Evolutionary conservation across 2,113 vertebrate genomes (phyloP), one percentile per base, ranked within the genome.

Genomic region (Plecturocebus donacophilus): DNA sequence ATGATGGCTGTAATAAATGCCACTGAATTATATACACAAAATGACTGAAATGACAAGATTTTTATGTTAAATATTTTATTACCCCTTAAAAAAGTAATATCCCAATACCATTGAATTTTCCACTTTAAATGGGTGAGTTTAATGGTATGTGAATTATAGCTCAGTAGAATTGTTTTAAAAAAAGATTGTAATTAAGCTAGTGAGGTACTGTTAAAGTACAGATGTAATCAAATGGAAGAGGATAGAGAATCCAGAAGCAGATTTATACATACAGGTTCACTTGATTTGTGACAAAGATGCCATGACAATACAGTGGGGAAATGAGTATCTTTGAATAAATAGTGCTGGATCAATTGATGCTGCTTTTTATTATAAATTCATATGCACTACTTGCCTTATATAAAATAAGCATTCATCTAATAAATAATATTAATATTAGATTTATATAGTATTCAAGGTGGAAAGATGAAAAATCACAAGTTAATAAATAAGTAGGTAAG

Each of bases 401-500:
- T 94, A 86, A 54, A 58, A 4, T 61, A 52, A 30, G 0, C 2
- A 83, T 86, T 90, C 52, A 52, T 23, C 77, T 84, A 11, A 75
- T 49, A 79, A 92, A 66, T 3, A 83, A n/a, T 80, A 38, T 52
- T 38, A 87, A 79, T 84, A 86, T 17, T 95, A 75, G 4, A 94
- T 30, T 87, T 88, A 16, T 27, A 70, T 83, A 76, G 2, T 83
- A 79, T 76, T 38, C 4, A 54, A 58, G 27, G n/a, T 73, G 19
- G 35, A 61, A 94, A 96, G n/a, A 76, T 16, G 45, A 94, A 94
- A 21, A 77, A 16, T 95, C 58, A 35, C 25, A 87, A 75, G 23
- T 83, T 42, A 95, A 42, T 64, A 49, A 80, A 14, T 85, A n/a
- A 81, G 6, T 40, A 79, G 76, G 27, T 21, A 71, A 75, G 73